A percentile compares a stretch with the other conserved stretches of the same genome.
These are phyloP conservation scores for Caenorhabditis plicata DNA, from an alignment of 2,888 invertebrate genomes.

Conservation along the genomic window DNA sequence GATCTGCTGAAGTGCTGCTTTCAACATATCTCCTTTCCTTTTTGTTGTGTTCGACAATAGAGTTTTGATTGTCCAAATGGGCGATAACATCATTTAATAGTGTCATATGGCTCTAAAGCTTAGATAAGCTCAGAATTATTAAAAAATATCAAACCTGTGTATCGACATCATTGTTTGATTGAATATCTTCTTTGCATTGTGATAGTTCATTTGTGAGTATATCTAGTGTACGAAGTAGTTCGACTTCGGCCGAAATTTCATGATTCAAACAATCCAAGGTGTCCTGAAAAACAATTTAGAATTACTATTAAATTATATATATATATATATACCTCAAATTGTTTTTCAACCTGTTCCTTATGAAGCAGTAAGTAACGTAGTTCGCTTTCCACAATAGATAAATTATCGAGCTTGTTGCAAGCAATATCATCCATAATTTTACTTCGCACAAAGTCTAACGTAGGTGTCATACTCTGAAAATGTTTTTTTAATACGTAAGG, in stretches of 20 bases:
- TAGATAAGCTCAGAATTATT: neutral
- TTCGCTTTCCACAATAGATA: conserved; percentile 46
- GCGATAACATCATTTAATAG: conserved; percentile 42
- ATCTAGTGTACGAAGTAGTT: conserved; percentile 39
- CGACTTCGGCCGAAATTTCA: conserved; percentile 42
- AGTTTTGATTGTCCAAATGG: conserved; percentile 47
- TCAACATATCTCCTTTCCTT: conserved; percentile 39
- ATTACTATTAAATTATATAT: neutral
- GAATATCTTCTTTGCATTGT: conserved; percentile 42
- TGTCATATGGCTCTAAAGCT: conserved; percentile 41
- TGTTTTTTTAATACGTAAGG: too few relatives aligned
- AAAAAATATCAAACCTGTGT: conserved; percentile 14
- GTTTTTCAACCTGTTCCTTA: conserved; percentile 45
- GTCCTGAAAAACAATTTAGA: conserved; percentile 27
- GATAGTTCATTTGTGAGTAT: conserved; percentile 38
- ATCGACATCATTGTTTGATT: conserved; percentile 20
- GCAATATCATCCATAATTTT: conserved; percentile 18
- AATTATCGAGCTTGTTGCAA: conserved; percentile 31
- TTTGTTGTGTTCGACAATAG: conserved; percentile 37
- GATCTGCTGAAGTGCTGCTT: conserved; percentile 45
- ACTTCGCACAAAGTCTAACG: conserved; percentile 20
- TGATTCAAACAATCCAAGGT: conserved; percentile 39
- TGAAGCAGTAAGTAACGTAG: conserved; percentile 56
- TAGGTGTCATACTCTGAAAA: conserved; percentile 12
- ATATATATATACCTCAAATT: conserved; percentile 35